Base-by-base conservation (phyloP, 1,140 invertebrate species). In the Lepidurus arcticus region DNA sequence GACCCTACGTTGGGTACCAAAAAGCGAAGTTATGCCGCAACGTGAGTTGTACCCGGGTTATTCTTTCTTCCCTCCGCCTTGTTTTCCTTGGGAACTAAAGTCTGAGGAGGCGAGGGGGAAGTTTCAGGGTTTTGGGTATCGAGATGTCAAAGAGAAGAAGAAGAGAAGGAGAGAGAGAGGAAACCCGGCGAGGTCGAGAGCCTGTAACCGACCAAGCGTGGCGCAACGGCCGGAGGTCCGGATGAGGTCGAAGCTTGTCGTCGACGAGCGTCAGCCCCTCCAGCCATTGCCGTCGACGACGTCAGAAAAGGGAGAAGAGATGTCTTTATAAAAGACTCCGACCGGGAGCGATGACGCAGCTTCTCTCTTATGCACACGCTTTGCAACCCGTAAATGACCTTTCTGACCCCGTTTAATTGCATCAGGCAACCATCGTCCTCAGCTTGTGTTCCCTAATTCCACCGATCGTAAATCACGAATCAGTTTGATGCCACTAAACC, bases 171-270 rank as follows among this genome's bases (percentile, higher is more conserved):
- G 44, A 47, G 76, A 47, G 76, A 76, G 45, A 45, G 44, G 76
- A 65, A 76, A 76, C 44, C 76, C 44, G 65, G 43, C 44, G 21
- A 47, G 75, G 65, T 53, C 44, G 76, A 76, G 76, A 65, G 76
- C 65, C 44, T 45, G 65, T 76, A 65, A 45, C 65, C 76, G 76
- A 65, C 76, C 42, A 65, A 47, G 76, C 76, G 76, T 76, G 44
- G 76, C 45, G 76, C 44, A 76, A 65, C 76, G 76, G 76, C 65
- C 76, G 76, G 44, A 45, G 76, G 76, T 53, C 65, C 44, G 65
- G 76, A 65, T 65, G 53, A 65, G 53, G 53, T 65, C 53, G 53
- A 65, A 65, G 53, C 53, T 65, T 65, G 53, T 65, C 53, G 53
- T 65, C 53, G 53, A 21, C 53, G 21, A 65, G 53, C 53, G 53